phyloP scores from a whole-genome alignment of 2,888 invertebrate genomes.

The Anthophora plumipes region DNA sequence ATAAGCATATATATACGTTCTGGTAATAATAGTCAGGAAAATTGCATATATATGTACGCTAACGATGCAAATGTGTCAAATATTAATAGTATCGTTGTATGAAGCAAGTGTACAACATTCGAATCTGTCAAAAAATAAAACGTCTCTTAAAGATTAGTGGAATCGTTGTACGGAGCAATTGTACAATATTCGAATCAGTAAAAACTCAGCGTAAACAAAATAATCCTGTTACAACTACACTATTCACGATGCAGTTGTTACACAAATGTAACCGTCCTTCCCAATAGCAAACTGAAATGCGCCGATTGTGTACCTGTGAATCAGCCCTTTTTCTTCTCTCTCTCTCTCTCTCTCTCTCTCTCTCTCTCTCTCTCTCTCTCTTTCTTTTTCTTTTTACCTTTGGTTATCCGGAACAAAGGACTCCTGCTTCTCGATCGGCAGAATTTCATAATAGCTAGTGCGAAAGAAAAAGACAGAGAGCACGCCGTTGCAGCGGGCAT shows the following conservation, averaged over 20 bases:
- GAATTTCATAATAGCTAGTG: slow-evolving; percentile 71
- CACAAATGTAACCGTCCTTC: slow-evolving; percentile 11
- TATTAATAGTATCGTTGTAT: too few species aligned
- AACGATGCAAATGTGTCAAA: too few species aligned
- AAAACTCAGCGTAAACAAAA: neutral
- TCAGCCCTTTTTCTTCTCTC: neutral
- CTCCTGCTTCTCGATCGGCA: slow-evolving; percentile 62
- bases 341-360: too few species aligned
- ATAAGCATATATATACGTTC: too few species aligned
- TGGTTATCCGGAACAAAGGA: slow-evolving; percentile 68
- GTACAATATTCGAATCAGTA: neutral
- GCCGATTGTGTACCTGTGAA: slow-evolving; percentile 58
- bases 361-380: too few species aligned
- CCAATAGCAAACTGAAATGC: slow-evolving; percentile 14
- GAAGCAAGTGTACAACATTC: too few species aligned
- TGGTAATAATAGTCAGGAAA: too few species aligned
- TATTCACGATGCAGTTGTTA: neutral
- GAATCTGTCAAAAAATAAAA: too few species aligned
- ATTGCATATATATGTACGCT: too few species aligned
- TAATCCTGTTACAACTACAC: neutral
- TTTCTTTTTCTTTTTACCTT: slow-evolving; percentile 32
- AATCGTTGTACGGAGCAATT: too few species aligned
- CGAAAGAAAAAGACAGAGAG: slow-evolving; percentile 52
- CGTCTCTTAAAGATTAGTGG: too few species aligned
- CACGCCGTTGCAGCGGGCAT: slow-evolving; percentile 52